Conservation (phyloP, 2,113 vertebrate species). For the Leptosomus discolor region DNA sequence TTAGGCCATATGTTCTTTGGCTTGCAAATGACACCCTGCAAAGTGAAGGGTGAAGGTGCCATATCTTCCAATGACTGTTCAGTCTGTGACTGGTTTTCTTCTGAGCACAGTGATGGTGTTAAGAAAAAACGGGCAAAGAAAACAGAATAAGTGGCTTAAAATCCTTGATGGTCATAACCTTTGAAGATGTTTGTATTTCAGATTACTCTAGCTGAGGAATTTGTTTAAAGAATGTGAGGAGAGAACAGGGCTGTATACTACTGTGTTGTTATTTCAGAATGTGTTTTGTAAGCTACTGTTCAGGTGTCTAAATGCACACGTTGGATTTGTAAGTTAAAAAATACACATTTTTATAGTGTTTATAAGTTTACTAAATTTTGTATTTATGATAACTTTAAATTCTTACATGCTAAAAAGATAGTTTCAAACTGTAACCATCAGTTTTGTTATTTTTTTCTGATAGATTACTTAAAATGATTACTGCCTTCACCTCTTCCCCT, state of each 20-base stretch:
- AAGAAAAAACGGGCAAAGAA: slow-evolving; percentile 72
- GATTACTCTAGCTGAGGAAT: slow-evolving; percentile 47
- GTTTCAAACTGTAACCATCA: slow-evolving; percentile 10
- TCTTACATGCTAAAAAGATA: neutral
- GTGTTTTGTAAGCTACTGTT: slow-evolving; percentile 15
- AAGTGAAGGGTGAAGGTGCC: slow-evolving; percentile 57
- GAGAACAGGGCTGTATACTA: neutral
- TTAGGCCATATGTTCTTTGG: slow-evolving; percentile 82
- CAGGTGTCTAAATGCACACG: slow-evolving; percentile 5
- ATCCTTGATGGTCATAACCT: neutral
- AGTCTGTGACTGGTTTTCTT: neutral
- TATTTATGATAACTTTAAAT: slow-evolving; percentile 33
- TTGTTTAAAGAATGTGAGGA: slow-evolving; percentile 18
- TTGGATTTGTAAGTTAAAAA: slow-evolving; percentile 43
- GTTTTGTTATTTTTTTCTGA: neutral
- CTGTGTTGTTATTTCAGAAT: slow-evolving; percentile 5
- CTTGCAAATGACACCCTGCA: slow-evolving; percentile 53
- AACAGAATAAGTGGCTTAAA: slow-evolving; percentile 52
- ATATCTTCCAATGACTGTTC: slow-evolving; percentile 51
- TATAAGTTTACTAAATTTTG: slow-evolving; percentile 57
- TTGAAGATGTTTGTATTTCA: slow-evolving; percentile 29
- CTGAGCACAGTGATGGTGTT: neutral
- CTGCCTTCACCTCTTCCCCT: neutral
- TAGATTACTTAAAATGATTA: neutral
- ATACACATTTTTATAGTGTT: slow-evolving; percentile 22